These are phyloP conservation scores for Macrotus californicus DNA, from an alignment of 2,113 vertebrate genomes.

Conservation along the genomic window DNA sequence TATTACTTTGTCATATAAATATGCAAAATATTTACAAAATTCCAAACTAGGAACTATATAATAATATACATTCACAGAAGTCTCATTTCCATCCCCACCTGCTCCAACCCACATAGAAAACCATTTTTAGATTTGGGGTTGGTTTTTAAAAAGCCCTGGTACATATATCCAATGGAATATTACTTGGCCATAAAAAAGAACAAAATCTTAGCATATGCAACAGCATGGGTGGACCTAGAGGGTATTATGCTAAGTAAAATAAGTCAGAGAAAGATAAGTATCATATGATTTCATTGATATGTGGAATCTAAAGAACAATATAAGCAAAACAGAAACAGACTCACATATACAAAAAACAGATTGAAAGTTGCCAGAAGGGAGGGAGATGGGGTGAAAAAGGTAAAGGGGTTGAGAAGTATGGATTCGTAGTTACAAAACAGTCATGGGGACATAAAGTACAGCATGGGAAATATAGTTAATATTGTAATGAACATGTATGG, in stretches of 20 bases:
- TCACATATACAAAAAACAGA: no score
- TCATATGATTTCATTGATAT: no score
- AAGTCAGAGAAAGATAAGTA: no score
- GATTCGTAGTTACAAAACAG: no score
- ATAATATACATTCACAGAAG: background rate
- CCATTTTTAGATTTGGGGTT: background rate
- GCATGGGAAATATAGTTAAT: background rate
- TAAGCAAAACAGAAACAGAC: no score
- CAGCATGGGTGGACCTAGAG: background rate
- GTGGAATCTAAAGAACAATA: no score
- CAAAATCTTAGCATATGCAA: background rate
- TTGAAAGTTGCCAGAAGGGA: no score
- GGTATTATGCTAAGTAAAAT: no score
- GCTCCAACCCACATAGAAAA: background rate
- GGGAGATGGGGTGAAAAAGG: no score
- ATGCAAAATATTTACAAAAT: background rate
- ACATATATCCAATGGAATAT: background rate
- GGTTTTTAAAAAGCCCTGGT: background rate
- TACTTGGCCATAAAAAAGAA: background rate
- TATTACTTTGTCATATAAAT: background rate
- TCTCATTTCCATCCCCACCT: background rate
- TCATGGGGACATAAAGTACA: background rate
- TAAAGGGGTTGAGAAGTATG: no score
- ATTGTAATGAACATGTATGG: background rate
- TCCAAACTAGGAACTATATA: slow-evolving; percentile 1